Percentiles rank a stretch among this genome's conserved stretches.
phyloP scores from a whole-genome alignment of 2,113 vertebrate species.

The Amazona guildingii region DNA sequence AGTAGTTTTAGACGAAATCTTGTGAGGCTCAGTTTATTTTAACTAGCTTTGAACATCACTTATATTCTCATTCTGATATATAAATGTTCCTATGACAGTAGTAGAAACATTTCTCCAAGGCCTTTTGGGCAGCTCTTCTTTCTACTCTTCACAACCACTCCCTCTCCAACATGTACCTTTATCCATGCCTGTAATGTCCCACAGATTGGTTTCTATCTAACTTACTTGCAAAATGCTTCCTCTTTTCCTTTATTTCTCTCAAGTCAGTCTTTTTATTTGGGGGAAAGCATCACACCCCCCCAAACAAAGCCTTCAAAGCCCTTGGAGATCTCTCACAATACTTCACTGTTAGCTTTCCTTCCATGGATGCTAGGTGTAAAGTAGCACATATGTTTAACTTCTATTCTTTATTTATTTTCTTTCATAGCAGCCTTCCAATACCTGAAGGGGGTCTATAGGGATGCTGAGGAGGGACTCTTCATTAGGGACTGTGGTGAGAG shows the following conservation, averaged over 20 bases:
- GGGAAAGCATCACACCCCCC: neutral
- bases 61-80: neutral
- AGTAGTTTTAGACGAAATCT: neutral
- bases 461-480: too few relatives aligned
- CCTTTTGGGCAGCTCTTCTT: neutral
- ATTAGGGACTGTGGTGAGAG: too few relatives aligned
- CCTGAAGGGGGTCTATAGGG: too few relatives aligned
- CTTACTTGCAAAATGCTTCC: neutral
- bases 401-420: neutral
- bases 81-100: neutral
- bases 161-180: neutral
- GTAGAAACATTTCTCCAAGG: neutral
- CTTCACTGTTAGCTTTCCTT: neutral
- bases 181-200: neutral
- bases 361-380: neutral
- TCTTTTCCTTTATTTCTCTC: neutral
- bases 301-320: neutral
- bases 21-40: neutral
- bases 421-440: too few relatives aligned
- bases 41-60: neutral
- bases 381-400: neutral
- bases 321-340: neutral
- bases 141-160: neutral
- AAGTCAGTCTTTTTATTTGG: neutral
- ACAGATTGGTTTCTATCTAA: neutral